Percentiles rank a stretch among this genome's conserved stretches.
Conservation (phyloP, 2,113 vertebrate species). For the Protobothrops mucrosquamatus region DNA sequence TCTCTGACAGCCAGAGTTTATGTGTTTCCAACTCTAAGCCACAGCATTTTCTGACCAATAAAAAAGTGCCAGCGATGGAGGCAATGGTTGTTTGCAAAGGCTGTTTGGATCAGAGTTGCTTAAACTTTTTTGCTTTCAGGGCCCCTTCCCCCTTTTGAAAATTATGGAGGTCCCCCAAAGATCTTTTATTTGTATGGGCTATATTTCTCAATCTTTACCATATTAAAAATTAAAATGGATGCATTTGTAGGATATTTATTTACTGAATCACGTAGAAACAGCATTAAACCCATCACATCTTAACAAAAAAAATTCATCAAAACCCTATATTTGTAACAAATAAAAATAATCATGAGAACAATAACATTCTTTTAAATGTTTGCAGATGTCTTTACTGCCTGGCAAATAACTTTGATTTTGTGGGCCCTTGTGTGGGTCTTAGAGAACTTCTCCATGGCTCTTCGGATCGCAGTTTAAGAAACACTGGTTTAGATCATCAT, state of each 20-base stretch:
- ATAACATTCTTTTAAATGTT: neutral
- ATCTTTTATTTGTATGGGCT: neutral
- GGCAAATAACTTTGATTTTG: neutral
- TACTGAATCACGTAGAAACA: neutral
- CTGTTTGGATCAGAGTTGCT: neutral
- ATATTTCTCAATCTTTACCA: neutral
- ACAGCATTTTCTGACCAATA: neutral
- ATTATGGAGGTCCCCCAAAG: neutral
- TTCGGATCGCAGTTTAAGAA: neutral
- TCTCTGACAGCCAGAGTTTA: neutral
- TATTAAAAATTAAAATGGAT: neutral
- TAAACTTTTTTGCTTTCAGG: neutral
- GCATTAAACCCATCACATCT: neutral
- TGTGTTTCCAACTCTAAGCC: neutral
- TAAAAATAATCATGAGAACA: too few species aligned
- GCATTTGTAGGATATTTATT: neutral
- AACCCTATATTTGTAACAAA: too few species aligned
- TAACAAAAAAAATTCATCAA: neutral
- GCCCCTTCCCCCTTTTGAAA: neutral
- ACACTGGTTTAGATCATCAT: neutral
- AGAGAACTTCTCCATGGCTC: too few species aligned
- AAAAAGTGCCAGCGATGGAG: neutral
- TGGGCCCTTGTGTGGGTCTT: neutral
- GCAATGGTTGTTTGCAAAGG: neutral
- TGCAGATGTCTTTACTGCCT: neutral